Base-by-base conservation (phyloP, 2,888 invertebrate genomes). In the Osmoderma eremita region DNA sequence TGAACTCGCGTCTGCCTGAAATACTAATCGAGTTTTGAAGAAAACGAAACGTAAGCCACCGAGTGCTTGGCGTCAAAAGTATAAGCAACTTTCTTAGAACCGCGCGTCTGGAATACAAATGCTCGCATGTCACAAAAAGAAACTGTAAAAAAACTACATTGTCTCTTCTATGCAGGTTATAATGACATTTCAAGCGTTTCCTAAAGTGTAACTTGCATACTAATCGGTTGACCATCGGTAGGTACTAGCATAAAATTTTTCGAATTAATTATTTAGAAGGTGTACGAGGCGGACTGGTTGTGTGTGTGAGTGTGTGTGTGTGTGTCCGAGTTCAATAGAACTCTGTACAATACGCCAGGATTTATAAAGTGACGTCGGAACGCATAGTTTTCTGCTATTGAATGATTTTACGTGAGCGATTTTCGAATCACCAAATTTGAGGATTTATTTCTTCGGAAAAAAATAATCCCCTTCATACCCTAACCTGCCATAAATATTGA, bases 71-170 rank as follows among this genome's bases (percentile, higher is more conserved):
- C 63, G 63, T 51, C 63, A 63, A 51, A 58, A 58, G 56, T 42
- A 58, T 63, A 50, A 39, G 53, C 53, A 51, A 63, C 63, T 63
- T 63, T 63, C 63, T 63, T 63, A 63, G 51, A 63, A 53, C 20
- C 30, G 10, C 17, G 42, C 42, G 63, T 63, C 63, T 50, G 51
- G 63, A 51, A 63, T 63, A 63, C 53, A 41, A 63, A 63, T 63
- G 42, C 58, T 58, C 24, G 10, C 30, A 30, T 45, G 58, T 58
- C 58, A 42, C 58, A 58, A 58, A 58, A 58, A 58, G 58, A 58
- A 58, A 58, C 58, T 58, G 58, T 58, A 58, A 58, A n/a, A n/a
- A 58, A 58, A 58, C 42, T 42, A 58, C 58, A 58, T 58, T 58
- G 58, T 58, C 58, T 58, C 42, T 58, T 58, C 42, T 58, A 58